Percentiles rank a stretch among this genome's conserved stretches.
Evolutionary conservation across 2,888 invertebrate genomes (phyloP).

Genomic region (Danaus chrysippus): DNA sequence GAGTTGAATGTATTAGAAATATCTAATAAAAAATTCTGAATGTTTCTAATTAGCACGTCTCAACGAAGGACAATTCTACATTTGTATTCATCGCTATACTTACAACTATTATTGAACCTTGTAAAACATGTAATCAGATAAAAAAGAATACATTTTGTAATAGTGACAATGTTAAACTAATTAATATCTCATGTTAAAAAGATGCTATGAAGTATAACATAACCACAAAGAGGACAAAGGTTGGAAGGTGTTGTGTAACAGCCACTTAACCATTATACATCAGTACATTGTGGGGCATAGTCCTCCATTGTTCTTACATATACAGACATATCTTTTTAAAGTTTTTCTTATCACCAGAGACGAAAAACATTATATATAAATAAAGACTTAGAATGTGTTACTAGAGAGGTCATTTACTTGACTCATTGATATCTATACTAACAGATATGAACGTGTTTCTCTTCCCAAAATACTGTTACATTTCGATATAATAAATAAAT

Average conservation of each 20-base stretch:
- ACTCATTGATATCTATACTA: too few relatives aligned
- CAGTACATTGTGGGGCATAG: conserved; percentile 34
- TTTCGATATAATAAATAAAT: too few relatives aligned
- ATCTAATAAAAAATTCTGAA: too few relatives aligned
- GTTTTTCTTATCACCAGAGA: too few relatives aligned
- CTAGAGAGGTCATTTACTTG: too few relatives aligned
- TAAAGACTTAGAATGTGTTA: too few relatives aligned
- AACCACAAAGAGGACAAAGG: conserved; percentile 11
- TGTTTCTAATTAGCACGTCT: neutral
- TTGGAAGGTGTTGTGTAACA: conserved; percentile 9
- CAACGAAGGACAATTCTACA: neutral
- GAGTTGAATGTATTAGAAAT: too few relatives aligned
- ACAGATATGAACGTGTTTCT: too few relatives aligned
- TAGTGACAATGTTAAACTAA: too few relatives aligned
- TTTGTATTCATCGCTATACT: neutral
- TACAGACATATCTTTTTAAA: neutral
- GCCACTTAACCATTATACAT: conserved; percentile 1
- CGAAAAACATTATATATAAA: too few relatives aligned
- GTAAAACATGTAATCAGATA: neutral
- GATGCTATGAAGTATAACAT: neutral
- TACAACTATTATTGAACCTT: neutral
- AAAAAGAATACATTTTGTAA: too few relatives aligned
- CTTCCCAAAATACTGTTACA: too few relatives aligned
- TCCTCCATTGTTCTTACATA: conserved; percentile 33
- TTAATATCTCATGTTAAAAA: conserved; percentile 1